Conservation (phyloP, 2,113 vertebrate species). For the Pyxicephalus adspersus region DNA sequence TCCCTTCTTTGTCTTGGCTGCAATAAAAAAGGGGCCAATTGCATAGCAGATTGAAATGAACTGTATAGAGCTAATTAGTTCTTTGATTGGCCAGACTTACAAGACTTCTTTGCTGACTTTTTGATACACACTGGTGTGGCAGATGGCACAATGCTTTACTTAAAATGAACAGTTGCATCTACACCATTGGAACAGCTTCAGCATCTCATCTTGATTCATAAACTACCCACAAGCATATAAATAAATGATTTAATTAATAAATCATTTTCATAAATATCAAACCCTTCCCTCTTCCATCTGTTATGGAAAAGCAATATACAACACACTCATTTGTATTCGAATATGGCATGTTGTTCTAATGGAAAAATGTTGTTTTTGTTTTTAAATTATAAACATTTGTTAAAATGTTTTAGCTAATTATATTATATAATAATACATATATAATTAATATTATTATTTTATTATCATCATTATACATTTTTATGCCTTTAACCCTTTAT, state of each 20-base stretch:
- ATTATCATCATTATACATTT: no score
- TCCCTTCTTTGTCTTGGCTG: conserved; percentile 44
- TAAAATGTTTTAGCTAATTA: no score
- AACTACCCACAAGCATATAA: conserved; percentile 57
- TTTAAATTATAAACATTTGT: no score
- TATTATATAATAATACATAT: no score
- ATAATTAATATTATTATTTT: no score
- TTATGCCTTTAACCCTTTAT: no score
- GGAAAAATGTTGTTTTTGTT: no score
- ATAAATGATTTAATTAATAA: conserved; percentile 57
- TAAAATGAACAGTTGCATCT: conserved; percentile 57
- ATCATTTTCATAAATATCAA: conserved; percentile 57
- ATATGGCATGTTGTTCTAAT: background rate
- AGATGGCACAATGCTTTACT: conserved; percentile 52
- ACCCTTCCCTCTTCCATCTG: conserved; percentile 52
- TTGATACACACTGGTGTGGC: conserved; percentile 37
- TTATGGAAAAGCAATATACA: conserved; percentile 39
- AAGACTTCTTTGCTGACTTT: conserved; percentile 54
- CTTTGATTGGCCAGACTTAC: conserved; percentile 53
- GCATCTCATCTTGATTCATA: conserved; percentile 57
- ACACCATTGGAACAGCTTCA: conserved; percentile 55
- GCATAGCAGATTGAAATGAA: conserved; percentile 42
- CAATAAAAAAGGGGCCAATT: conserved; percentile 28
- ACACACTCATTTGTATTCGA: background rate
- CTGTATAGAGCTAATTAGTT: conserved; percentile 56